Evolutionary conservation across 2,888 invertebrate genomes (phyloP), one percentile per base, ranked within the genome.

Genomic region (Mayetiola destructor): DNA sequence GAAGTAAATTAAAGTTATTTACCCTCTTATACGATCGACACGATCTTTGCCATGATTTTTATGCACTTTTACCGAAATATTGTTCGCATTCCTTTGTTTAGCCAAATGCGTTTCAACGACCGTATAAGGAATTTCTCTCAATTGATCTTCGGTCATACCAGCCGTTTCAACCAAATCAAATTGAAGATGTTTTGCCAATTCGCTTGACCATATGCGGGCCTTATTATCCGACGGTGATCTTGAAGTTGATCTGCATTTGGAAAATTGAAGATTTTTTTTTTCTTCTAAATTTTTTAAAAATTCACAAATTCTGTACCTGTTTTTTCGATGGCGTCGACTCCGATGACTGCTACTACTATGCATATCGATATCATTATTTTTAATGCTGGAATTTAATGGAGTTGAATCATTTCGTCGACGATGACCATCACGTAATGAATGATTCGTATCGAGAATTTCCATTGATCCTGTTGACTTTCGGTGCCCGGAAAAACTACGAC

Each of bases 371-470:
- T 63, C 79, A 57, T 69, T 70, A 27, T 27, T 48, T 27, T 48
- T 48, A 9, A 48, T 27, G n/a, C 48, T 48, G 2, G 48, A 73
- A 61, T 76, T 76, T 59, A 72, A 69, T 57, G 74, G 75, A 53
- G 77, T 74, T 16, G 69, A 73, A 64, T 77, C 77, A 40, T 83
- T 82, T 67, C 83, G 82, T 64, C 85, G 82, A 64, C 82, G 80
- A 69, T 90, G 83, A 48, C 88, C 87, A 73, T 91, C 89, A 63
- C 84, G 82, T 91, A 91, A 92, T 70, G 91, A 91, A 56, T 84
- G 81, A 8, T 90, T 90, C 68, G 91, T 90, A 53, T 92, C 84
- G 64, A 91, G 76, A 16, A 55, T 23, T 71, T 89, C 89, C 58
- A 79, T 77, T 61, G 73, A 72, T 59, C 69, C 67, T 29, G 73